A percentile compares a stretch with the other conserved stretches of the same genome.
phyloP scores from a whole-genome alignment of 2,888 invertebrate genomes.

The Drosophila falleni region DNA sequence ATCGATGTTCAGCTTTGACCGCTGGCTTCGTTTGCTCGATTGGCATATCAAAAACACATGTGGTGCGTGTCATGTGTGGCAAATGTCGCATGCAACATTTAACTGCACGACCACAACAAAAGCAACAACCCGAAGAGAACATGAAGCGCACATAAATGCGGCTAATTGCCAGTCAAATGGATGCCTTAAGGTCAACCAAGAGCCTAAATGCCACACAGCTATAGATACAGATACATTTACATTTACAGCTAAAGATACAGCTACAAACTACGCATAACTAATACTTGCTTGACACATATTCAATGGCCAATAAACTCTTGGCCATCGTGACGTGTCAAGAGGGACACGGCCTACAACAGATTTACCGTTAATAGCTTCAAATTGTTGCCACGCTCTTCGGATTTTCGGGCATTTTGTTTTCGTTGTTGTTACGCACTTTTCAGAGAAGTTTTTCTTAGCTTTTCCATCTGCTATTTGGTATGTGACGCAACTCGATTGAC shows the following conservation, averaged over 20 bases:
- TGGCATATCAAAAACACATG: constrained; percentile 76
- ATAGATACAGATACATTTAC: neutral
- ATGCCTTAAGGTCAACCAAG: constrained; percentile 56
- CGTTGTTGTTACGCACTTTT: constrained; percentile 49
- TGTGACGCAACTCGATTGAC: constrained; percentile 70
- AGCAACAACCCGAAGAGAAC: constrained; percentile 23
- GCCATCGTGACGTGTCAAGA: neutral
- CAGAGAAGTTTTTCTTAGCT: constrained; percentile 24
- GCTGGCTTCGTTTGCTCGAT: constrained; percentile 29
- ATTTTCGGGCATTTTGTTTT: constrained; percentile 53
- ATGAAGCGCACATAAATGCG: constrained; percentile 63
- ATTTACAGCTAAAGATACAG: constrained; percentile 9
- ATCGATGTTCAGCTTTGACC: constrained; percentile 7
- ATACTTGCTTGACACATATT: constrained; percentile 43
- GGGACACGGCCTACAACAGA: constrained; percentile 46
- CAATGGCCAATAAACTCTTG: constrained; percentile 43
- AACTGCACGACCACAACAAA: constrained; percentile 56
- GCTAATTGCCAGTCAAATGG: constrained; percentile 67
- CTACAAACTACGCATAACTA: constrained; percentile 43
- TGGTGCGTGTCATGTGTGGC: constrained; percentile 63
- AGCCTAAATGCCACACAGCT: constrained; percentile 1
- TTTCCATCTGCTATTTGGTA: constrained; percentile 38
- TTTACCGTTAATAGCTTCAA: constrained; percentile 74
- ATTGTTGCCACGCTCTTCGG: constrained; percentile 73
- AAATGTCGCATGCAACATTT: constrained; percentile 81